Evolutionary conservation across 1,140 invertebrate genomes (phyloP), one percentile per base, ranked within the genome.

Genomic region (Leptestheria dahalacensis): DNA sequence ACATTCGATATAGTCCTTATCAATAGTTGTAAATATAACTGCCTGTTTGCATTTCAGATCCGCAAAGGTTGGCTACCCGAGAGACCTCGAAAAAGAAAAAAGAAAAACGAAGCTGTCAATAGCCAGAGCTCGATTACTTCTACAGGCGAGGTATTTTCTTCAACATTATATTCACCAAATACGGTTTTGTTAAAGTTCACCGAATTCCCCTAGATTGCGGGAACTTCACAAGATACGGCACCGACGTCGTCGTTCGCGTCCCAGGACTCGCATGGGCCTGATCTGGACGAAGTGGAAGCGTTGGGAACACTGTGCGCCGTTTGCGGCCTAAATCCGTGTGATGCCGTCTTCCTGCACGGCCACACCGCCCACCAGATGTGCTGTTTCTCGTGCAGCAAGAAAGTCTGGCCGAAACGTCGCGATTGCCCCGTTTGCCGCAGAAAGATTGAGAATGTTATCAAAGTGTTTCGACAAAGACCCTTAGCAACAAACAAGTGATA

Each of bases 401-500:
- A 78, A 68, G 75, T 79, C 9, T 82, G 80, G 78, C 72, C 70
- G 28, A 76, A 71, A 15, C 75, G 75, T 1, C 79, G 77, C 64
- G 70, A 77, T 25, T 84, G 82, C 69, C 81, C 82, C 1, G 73
- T 82, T 48, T 84, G 82, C 65, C 80, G 82, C 63, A 70, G 78
- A 48, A 79, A 77, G 73, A 77, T 82, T 10, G 79, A 74, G 46
- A 80, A 81, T 65, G 78, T 83, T 2, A 64, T 80, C 1, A 80
- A 75, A 67, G 75, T 76, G 2, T 78, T 78, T 59, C 6, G 20
- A 55, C 26, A 41, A 15, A 41, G 15, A 41, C 6, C 6, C 33
- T 6, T 41, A 15, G 15, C 33, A 41, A 15, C 6, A 41, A 41
- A 6, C 6, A 6, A 9, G 33, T 41, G 33, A 9, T 41, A 41